Base-by-base conservation (phyloP, 2,113 vertebrate genomes). In the Etia nguti region DNA sequence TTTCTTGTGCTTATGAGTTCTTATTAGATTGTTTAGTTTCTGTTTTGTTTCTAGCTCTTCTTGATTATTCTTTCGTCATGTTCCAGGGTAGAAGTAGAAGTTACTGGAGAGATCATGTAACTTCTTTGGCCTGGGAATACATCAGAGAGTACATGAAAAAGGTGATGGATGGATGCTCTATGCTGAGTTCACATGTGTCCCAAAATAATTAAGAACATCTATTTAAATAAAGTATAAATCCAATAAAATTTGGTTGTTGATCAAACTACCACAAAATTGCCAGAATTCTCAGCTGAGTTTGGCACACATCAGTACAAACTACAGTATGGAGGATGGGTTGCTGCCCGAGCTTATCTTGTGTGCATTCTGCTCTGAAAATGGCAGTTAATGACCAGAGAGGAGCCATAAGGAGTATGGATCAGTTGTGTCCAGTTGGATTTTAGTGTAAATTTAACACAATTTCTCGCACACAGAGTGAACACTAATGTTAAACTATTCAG, bases 151-250 rank as follows among this genome's bases (percentile, higher is more conserved):
- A 38, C 6, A n/a, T 8, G 20, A 57, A 9, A 20, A 20, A n/a
- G 24, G 18, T 16, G 24, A 8, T 59, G 13, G 1, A 52, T 20
- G 8, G 0, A 22, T 65, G 62, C n/a, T 41, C 62, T 16, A 26
- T 24, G n/a, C 12, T 24, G 38, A 24, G 43, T 43, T 16, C 38
- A 26, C 22, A 4, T 13, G 4, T 0, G 1, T 15, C 65, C 1
- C n/a, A 0, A 43, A 43, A 26, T 43, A 43, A 4, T 6, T 24
- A 26, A 24, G 22, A 8, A 2, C n/a, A 70, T 43, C 36, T 43
- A 15, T 16, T 41, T 70, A 10, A 24, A 70, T 43, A 16, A 70
- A 43, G 38, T 70, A 16, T 26, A 43, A 70, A 26, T 24, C n/a
- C 65, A 73, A 16, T 16, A 43, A 24, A 24, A 22, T 41, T 16